Conservation (phyloP, 2,797 vertebrate genomes). For the Protosalanx chinensis region DNA sequence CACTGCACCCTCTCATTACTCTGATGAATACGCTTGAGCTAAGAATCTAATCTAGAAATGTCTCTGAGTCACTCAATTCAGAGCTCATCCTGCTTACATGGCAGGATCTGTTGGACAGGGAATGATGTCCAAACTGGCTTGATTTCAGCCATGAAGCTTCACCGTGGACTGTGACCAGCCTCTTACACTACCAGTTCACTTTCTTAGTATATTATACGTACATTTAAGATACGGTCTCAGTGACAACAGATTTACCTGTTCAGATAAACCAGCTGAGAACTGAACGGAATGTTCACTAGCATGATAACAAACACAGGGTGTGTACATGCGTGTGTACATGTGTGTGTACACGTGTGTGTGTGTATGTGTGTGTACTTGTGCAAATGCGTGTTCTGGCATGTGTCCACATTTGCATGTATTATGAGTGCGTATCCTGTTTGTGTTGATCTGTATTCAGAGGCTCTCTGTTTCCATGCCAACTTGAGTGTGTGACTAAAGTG, state of each 20-base stretch:
- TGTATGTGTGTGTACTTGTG: not conserved
- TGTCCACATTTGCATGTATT: not conserved
- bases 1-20: not conserved
- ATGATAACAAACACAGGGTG: not conserved
- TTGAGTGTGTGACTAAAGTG: not conserved
- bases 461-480: not conserved
- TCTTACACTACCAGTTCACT: slow-evolving; percentile 44
- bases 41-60: too few species aligned
- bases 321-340: not conserved
- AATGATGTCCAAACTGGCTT: not conserved
- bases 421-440: not conserved
- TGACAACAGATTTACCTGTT: not conserved
- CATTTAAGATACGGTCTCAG: not conserved
- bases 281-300: not conserved
- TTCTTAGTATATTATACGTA: slow-evolving; percentile 16
- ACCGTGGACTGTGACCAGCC: slow-evolving; percentile 10
- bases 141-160: not conserved
- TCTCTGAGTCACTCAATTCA: too few species aligned
- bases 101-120: not conserved
- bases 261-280: not conserved
- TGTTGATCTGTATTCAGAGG: slow-evolving; percentile 1
- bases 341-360: not conserved
- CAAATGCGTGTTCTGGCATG: not conserved
- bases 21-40: not conserved
- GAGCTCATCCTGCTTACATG: not conserved